Base-by-base conservation (phyloP, 2,113 vertebrate species). In the Grus americana region DNA sequence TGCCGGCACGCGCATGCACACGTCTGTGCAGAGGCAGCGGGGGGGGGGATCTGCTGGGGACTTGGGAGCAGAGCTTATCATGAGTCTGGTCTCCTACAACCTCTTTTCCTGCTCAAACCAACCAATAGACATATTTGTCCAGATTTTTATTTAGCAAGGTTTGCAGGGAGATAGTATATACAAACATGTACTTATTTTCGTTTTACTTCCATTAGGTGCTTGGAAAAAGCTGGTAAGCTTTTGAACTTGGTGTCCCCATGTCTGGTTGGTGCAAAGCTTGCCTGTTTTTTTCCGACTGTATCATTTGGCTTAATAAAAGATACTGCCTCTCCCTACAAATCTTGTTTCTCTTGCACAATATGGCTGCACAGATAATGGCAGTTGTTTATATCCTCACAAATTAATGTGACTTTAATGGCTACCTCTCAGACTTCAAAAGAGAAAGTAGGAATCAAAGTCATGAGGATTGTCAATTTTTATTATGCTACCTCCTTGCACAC, bases 341-440 rank as follows among this genome's bases (percentile, higher is more conserved):
- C 87, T 82, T 54, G 67, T 79, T 96, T 84, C 68, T 93, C 57
- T 80, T 79, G 22, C 1, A 0, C 36, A 42, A 6, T 72, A n/a
- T 23, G 62, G 70, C 90, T 75, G 76, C 61, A 70, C 62, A 70
- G 84, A 88, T 88, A 87, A 93, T 65, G 87, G 70, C 40, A 71
- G 55, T 66, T 89, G 86, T 93, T 92, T 88, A 59, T 79, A 84
- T 49, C 65, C 68, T 92, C 83, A 57, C 74, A 83, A 82, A 88
- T 63, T 71, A 79, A 70, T 17, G 54, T 4, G 16, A 74, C 58
- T 72, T 17, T 62, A 89, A 85, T 38, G 68, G 68, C 73, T 63
- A 20, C 71, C n/a, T 73, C 71, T 59, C 63, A 88, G 80, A 74
- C 38, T 80, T 86, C 66, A 71, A 74, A 88, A 65, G 55, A 80